These are phyloP conservation scores for Hyles lineata DNA, from an alignment of 2,888 invertebrate genomes.

Conservation along the genomic window DNA sequence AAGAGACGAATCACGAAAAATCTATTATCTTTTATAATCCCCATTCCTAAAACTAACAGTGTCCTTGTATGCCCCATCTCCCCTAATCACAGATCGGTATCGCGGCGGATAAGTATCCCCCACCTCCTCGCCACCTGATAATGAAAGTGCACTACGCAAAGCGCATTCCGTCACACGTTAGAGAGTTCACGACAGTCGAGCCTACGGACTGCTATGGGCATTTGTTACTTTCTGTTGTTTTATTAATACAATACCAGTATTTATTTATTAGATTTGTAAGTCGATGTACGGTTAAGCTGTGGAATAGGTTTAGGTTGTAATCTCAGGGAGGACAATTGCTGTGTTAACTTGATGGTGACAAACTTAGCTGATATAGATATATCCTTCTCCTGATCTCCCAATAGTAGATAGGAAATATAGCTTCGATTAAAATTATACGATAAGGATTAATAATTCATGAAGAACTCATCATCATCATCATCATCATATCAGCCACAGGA, in stretches of 20 bases:
- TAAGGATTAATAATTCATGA: too few relatives aligned
- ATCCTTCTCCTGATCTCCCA: too few relatives aligned
- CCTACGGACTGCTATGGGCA: not conserved
- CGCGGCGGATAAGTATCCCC: not conserved
- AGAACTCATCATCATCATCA: too few relatives aligned
- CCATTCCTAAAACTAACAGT: not conserved
- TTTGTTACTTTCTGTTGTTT: slow-evolving; percentile 3
- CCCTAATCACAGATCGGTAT: not conserved
- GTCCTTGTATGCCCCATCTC: not conserved
- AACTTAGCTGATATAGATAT: too few relatives aligned
- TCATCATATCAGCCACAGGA: too few relatives aligned
- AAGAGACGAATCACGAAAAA: too few relatives aligned
- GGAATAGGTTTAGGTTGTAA: not conserved
- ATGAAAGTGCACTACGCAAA: not conserved
- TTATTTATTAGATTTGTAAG: not conserved
- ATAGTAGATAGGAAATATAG: too few relatives aligned
- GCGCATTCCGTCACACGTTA: slow-evolving; percentile 12
- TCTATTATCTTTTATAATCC: too few relatives aligned
- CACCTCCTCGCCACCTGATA: not conserved
- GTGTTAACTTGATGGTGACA: not conserved
- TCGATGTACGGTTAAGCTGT: not conserved
- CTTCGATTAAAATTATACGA: too few relatives aligned
- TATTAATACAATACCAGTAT: not conserved
- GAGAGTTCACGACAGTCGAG: slow-evolving; percentile 7
- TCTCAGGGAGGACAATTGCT: not conserved